phyloP scores from a whole-genome alignment of 2,797 vertebrate species.

The Rhinogobio ventralis region DNA sequence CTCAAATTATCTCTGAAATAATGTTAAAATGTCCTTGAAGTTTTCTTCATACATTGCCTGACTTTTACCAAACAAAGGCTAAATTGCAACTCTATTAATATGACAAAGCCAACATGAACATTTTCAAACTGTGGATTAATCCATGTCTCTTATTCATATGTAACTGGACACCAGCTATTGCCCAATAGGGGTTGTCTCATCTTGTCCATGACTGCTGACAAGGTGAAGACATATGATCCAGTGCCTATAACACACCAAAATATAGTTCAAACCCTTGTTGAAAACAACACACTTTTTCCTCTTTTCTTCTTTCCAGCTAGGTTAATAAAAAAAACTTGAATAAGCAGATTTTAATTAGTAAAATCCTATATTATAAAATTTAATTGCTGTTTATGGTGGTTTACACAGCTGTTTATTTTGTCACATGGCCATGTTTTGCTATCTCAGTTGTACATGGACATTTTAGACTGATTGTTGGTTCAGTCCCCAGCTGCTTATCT shows the following conservation, averaged over 20 bases:
- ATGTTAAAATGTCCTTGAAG: neutral
- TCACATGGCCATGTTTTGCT: neutral
- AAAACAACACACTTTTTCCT: neutral
- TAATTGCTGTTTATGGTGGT: neutral
- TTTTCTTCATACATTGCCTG: neutral
- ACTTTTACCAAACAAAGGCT: neutral
- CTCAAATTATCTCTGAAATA: neutral
- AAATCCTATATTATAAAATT: neutral
- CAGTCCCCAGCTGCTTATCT: slow-evolving; percentile 22
- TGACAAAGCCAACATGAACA: neutral
- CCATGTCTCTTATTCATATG: neutral
- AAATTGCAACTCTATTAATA: neutral
- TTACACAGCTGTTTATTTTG: neutral
- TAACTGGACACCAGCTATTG: slow-evolving; percentile 23
- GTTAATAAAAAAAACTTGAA: neutral
- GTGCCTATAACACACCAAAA: neutral
- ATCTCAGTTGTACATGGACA: neutral
- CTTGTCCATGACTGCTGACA: neutral
- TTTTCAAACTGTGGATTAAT: slow-evolving; percentile 16
- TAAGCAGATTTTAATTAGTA: neutral
- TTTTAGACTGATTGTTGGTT: slow-evolving; percentile 5
- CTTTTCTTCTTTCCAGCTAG: neutral
- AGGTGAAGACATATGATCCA: slow-evolving; percentile 14
- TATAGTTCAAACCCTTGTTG: neutral
- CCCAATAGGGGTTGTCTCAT: slow-evolving; percentile 4